These are phyloP conservation scores for Limanda limanda DNA, from an alignment of 2,113 vertebrate species.

Conservation along the genomic window DNA sequence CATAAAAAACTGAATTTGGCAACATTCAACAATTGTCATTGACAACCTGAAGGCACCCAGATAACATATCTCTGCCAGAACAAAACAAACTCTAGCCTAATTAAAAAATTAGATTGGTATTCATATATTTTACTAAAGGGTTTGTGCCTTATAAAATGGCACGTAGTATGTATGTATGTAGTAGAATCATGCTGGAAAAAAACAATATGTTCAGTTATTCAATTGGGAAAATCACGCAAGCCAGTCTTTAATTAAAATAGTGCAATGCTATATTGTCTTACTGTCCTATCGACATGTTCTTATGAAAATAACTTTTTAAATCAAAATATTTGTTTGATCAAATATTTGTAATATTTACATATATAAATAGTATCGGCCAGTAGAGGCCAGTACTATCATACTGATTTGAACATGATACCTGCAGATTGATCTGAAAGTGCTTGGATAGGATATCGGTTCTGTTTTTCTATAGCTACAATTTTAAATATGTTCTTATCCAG, in stretches of 20 bases:
- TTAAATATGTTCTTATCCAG: not conserved
- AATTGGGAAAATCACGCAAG: not conserved
- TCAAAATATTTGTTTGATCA: not conserved
- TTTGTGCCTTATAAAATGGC: slow-evolving; percentile 44
- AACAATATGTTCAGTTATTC: slow-evolving; percentile 25
- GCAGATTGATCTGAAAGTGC: too few relatives aligned
- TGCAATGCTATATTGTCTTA: not conserved
- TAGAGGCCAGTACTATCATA: not conserved
- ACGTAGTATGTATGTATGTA: slow-evolving; percentile 21
- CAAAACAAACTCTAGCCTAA: too few relatives aligned
- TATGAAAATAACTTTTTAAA: too few relatives aligned
- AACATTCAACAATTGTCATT: not conserved
- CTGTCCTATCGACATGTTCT: not conserved
- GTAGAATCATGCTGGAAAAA: slow-evolving; percentile 31
- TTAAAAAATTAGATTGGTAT: too few relatives aligned
- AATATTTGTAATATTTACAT: not conserved
- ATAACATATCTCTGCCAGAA: too few relatives aligned
- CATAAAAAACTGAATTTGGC: not conserved
- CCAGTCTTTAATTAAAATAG: not conserved
- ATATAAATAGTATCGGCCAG: not conserved
- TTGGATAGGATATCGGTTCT: not conserved
- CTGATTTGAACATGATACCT: not conserved
- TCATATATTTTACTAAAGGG: not conserved
- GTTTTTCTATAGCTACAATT: not conserved
- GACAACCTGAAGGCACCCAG: not conserved